Evolutionary conservation across 2,113 vertebrate genomes (phyloP), one percentile per base, ranked within the genome.

Genomic region (Empidonax alnorum): DNA sequence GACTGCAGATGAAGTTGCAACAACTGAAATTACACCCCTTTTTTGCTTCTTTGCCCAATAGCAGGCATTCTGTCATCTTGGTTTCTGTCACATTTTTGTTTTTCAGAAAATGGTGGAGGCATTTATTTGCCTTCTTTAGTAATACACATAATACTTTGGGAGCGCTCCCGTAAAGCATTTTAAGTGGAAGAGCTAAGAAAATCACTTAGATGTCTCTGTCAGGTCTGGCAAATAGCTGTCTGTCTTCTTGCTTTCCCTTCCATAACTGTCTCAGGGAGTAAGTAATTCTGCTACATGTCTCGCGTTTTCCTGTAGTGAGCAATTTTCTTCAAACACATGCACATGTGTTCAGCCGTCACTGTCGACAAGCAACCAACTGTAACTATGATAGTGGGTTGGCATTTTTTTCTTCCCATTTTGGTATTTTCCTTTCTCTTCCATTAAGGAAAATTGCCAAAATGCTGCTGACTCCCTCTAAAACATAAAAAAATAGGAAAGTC

Each of bases 381-480:
- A 80, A 73, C 49, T 66, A 59, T 79, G 81, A 66, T 47, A 80
- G 63, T 76, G 68, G 72, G 58, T 52, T 94, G 87, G 35, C n/a
- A 22, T 61, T 89, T 79, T 78, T 87, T 91, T 56, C 41, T 73
- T 67, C 55, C 55, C 37, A 80, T 53, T 87, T 91, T 6, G 6
- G 65, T 80, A 41, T 91, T 94, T 91, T 84, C 58, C 58, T 93
- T 95, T 55, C 58, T 86, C 80, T 89, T 80, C 49, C 55, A 77
- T 80, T 89, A 80, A 84, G 46, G 27, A 95, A 91, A 94, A 84
- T 56, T 81, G 65, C 81, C 81, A 87, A 79, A 87, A 58, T 49
- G 33, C 53, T 84, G 18, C 68, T 61, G 59, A 63, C 63, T 95
- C 63, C 67, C 49, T 84, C 65, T 39, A 35, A 58, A 94, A 61